These are phyloP conservation scores for Ridgeia piscesae DNA, from an alignment of 1,140 invertebrate species.

Conservation along the genomic window DNA sequence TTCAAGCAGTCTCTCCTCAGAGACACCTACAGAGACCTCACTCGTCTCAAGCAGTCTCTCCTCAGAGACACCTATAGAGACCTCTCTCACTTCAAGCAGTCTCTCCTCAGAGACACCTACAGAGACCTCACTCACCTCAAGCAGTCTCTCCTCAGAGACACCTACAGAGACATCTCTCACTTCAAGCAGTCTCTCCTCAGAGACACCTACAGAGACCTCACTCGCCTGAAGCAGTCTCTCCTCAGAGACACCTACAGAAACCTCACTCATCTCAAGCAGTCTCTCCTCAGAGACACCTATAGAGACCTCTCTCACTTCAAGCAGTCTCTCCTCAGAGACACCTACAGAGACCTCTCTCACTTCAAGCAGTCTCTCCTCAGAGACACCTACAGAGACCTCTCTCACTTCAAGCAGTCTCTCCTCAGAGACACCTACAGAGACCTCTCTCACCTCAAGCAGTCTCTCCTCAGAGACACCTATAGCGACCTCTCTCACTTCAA, in stretches of 20 bases:
- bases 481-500: background rate
- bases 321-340: background rate
- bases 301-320: background rate
- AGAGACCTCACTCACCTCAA: background rate
- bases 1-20: background rate
- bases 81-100: background rate
- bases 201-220: background rate
- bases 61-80: background rate
- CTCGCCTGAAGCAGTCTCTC: background rate
- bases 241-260: conserved; percentile 2
- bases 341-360: background rate
- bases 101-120: background rate
- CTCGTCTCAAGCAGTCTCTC: background rate
- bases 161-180: background rate
- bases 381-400: background rate
- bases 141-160: background rate
- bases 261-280: background rate
- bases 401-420: background rate
- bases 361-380: background rate
- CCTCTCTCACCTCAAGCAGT: background rate
- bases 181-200: background rate
- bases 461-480: background rate
- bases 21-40: background rate
- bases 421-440: background rate
- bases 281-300: background rate